phyloP scores from a whole-genome alignment of 2,888 invertebrate genomes.

The Dinocampus coccinellae region DNA sequence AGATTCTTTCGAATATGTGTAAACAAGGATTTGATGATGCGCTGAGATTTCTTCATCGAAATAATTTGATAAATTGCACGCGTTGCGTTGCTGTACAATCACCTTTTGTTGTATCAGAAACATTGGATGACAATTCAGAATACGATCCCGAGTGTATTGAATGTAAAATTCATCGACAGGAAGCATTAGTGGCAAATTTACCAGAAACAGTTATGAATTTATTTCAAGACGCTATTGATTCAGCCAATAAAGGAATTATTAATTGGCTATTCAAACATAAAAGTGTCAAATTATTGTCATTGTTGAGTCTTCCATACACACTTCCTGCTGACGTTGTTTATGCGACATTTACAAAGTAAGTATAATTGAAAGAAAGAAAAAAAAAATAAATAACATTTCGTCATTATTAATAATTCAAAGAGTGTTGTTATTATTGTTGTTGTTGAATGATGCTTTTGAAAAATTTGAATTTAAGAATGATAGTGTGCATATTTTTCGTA shows the following conservation, averaged over 20 bases:
- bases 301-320: constrained; percentile 87
- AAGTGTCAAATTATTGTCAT: constrained; percentile 83
- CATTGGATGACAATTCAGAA: constrained; percentile 78
- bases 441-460: too few species aligned
- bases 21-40: constrained; percentile 97
- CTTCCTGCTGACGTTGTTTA: constrained; percentile 90
- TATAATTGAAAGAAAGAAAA: constrained; percentile 52
- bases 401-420: not conserved
- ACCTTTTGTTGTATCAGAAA: constrained; percentile 84
- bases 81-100: constrained; percentile 91
- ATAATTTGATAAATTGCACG: constrained; percentile 93
- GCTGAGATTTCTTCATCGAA: constrained; percentile 85
- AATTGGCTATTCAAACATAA: constrained; percentile 91
- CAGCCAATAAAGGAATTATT: constrained; percentile 90
- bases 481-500: too few species aligned
- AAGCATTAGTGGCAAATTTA: constrained; percentile 87
- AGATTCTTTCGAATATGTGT: constrained; percentile 89
- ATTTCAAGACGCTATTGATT: constrained; percentile 93
- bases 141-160: constrained; percentile 90
- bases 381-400: not conserved
- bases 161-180: constrained; percentile 91
- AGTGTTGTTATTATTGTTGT: too few species aligned
- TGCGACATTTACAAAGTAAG: constrained; percentile 90
- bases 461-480: too few species aligned
- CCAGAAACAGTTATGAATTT: constrained; percentile 91